phyloP scores from a whole-genome alignment of 2,797 vertebrate species.

The Tapirus indicus region DNA sequence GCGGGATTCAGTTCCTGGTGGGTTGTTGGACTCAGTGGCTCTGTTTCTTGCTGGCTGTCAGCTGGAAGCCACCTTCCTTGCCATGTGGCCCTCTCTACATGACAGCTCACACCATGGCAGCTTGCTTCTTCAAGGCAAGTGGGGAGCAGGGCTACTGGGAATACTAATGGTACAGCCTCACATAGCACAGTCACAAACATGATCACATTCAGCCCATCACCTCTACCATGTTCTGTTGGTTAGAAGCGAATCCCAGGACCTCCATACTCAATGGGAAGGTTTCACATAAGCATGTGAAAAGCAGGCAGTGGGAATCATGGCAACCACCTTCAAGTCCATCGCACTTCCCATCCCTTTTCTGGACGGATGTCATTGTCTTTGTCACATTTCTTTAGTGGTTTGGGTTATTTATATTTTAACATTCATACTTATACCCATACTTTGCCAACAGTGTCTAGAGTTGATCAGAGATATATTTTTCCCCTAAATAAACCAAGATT shows the following conservation, averaged over 20 bases:
- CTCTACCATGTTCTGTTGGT: not conserved
- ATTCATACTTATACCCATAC: not conserved
- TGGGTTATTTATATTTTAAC: not conserved
- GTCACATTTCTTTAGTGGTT: not conserved
- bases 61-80: not conserved
- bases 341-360: not conserved
- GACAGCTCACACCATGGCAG: not conserved
- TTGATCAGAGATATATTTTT: not conserved
- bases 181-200: rapidly evolving
- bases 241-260: not conserved
- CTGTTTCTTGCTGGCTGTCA: not conserved
- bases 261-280: no score
- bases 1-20: rapidly evolving
- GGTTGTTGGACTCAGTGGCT: not conserved
- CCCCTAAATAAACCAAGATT: not conserved
- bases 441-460: not conserved
- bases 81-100: rapidly evolving
- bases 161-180: rapidly evolving
- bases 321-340: rapidly evolving
- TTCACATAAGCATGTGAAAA: rapidly evolving
- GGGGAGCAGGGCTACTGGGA: rapidly evolving
- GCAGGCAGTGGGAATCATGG: rapidly evolving
- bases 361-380: rapidly evolving
- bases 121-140: not conserved
- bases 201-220: not conserved